Evolutionary conservation across 92 coral and sea anemone genomes (phyloP).

Genomic region (Umimayanthus chanpuru): DNA sequence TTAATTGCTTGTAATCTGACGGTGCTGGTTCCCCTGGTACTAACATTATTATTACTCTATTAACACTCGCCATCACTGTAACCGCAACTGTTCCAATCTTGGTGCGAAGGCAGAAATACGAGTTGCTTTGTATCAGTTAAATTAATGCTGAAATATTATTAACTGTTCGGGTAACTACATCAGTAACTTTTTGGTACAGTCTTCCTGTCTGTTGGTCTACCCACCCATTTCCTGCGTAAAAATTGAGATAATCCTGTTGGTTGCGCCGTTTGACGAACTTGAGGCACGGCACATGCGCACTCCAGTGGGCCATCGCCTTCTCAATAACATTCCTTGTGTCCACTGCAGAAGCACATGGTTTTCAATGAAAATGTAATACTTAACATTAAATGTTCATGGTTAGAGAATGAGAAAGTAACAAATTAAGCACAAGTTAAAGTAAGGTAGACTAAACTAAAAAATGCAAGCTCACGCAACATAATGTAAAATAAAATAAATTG

Average conservation of each 20-base stretch:
- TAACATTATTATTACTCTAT: too few species aligned
- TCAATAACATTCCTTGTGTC: conserved; percentile 9
- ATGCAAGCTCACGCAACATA: not conserved
- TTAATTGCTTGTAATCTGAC: too few species aligned
- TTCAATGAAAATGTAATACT: too few species aligned
- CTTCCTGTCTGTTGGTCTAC: not conserved
- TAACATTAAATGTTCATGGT: too few species aligned
- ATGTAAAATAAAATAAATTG: too few species aligned
- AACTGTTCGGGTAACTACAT: too few species aligned
- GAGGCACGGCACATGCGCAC: conserved; percentile 38
- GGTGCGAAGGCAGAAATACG: too few species aligned
- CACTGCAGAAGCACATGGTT: not conserved
- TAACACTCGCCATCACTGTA: too few species aligned
- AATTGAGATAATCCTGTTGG: conserved; percentile 33
- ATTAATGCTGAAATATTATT: too few species aligned
- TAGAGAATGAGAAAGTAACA: not conserved
- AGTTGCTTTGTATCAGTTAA: too few species aligned
- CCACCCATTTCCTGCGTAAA: conserved; percentile 37
- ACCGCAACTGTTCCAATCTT: too few species aligned
- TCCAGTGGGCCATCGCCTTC: conserved; percentile 41
- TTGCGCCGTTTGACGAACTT: conserved; percentile 24
- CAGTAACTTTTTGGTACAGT: not conserved
- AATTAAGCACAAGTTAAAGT: not conserved
- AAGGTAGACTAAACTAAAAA: not conserved
- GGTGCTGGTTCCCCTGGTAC: too few species aligned